Base-by-base conservation (phyloP, 2,113 vertebrate genomes). In the Eulemur macaco region DNA sequence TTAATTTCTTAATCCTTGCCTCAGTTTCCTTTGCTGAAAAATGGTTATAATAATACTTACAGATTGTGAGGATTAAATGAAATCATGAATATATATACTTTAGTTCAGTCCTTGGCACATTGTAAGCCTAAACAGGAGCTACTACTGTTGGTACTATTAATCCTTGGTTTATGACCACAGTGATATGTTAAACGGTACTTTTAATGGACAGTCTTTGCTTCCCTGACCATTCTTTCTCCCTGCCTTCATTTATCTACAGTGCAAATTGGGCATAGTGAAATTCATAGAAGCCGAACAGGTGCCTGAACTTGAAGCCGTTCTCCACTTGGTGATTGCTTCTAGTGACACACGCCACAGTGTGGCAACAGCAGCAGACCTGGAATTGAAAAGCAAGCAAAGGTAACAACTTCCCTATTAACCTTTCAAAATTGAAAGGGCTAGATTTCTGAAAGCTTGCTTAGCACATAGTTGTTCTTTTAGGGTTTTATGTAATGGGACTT, bases 361-460 rank as follows among this genome's bases (percentile, higher is more conserved):
- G 64, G 99, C 99, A 42, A 99, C 99, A 0, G 99, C 99, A 15
- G 99, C 99, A 31, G 99, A 99, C 96, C 99, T 99, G 95, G 99
- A 99, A 94, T 97, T 99, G 73, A 99, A 99, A 97, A 99, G 99
- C 98, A 99, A 99, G 95, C 99, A 99, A 96, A 99, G 99, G 99
- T 99, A 97, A 63, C 84, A 29, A 0, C 52, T 39, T 85, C 3
- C 6, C n/a, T 91, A 5, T 58, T 78, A 88, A 34, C 21, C n/a
- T 88, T 91, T 83, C 20, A 54, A 13, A 76, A 31, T 25, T n/a
- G 12, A 54, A 64, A 86, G 80, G 34, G 3, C 45, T 52, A 6
- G 15, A 27, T 54, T 92, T 97, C 74, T 90, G 3, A 88, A 92
- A 80, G 21, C 23, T 89, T 88, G 54, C 3, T 56, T 52, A 52